Evolutionary conservation across 2,888 invertebrate genomes (phyloP), one percentile per base, ranked within the genome.

Genomic region (Stomorhina lunata): DNA sequence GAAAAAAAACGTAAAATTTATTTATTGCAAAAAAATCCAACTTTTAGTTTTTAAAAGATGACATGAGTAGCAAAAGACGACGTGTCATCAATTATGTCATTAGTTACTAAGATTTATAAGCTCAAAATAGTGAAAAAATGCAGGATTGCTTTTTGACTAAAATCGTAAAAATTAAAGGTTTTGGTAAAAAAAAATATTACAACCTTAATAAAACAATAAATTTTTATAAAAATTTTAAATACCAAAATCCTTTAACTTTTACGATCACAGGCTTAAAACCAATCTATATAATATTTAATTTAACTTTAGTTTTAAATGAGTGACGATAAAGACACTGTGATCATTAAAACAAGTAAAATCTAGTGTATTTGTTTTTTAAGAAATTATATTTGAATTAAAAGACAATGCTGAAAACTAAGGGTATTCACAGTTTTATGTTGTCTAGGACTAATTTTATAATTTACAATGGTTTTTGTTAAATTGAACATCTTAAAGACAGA

Each of bases 291-390:
- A 53, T 53, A 1, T 53, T n/a, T 25, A 40, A 12, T 1, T 45
- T 4, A n/a, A 37, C 50, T 55, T 50, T 65, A 73, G 22, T 73
- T 34, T 80, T 73, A 71, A 78, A 72, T 50, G 71, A 75, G 45
- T 80, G 80, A 86, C 86, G 85, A 88, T 86, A 88, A 89, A 88
- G 88, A 88, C 88, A 88, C 89, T 89, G 89, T 89, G 90, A 89
- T 89, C 86, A 86, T 85, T n/a, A 79, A 71, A 37, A 63, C 66
- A 75, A 32, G 37, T 72, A 63, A 32, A 59, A 37, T 55, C 50
- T 61, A 66, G 37, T 71, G 43, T 75, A 68, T 20, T 73, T 59
- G 27, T 37, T 34, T 50, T 45, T 69, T 50, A 57, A 20, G 9
- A 40, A 29, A 53, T 12, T 17, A n/a, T 9, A 37, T 69, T 9